These are phyloP conservation scores for Ailuropoda melanoleuca DNA, from an alignment of 2,113 vertebrate species.

Conservation along the genomic window DNA sequence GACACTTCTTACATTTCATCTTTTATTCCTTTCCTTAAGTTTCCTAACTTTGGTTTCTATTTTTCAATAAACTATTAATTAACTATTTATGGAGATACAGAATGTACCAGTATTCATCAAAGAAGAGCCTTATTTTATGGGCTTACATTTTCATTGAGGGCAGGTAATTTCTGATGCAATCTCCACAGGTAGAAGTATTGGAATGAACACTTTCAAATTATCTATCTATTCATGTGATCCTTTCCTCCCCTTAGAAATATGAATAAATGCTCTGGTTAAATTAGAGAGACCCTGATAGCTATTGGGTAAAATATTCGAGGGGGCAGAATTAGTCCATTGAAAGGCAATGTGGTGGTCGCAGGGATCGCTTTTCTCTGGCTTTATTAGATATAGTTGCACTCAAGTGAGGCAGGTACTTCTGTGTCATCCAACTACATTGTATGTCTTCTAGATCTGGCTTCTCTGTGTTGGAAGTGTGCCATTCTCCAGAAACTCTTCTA, in stretches of 20 bases:
- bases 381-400: background rate
- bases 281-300: background rate
- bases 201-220: background rate
- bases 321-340: background rate
- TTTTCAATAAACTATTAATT: background rate
- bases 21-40: background rate
- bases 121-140: background rate
- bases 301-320: background rate
- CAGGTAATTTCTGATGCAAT: background rate
- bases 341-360: background rate
- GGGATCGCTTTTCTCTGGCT: background rate
- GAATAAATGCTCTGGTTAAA: background rate
- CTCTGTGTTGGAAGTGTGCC: background rate
- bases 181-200: background rate
- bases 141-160: background rate
- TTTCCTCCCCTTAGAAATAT: background rate
- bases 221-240: background rate
- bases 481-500: background rate
- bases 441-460: background rate
- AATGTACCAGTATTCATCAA: background rate
- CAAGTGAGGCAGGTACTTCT: background rate
- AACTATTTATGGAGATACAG: background rate
- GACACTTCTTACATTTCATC: background rate
- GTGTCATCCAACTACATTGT: background rate
- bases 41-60: constrained; percentile 25